Evolutionary conservation across 1,140 invertebrate genomes (phyloP).

Genomic region (Drosophila nannoptera): DNA sequence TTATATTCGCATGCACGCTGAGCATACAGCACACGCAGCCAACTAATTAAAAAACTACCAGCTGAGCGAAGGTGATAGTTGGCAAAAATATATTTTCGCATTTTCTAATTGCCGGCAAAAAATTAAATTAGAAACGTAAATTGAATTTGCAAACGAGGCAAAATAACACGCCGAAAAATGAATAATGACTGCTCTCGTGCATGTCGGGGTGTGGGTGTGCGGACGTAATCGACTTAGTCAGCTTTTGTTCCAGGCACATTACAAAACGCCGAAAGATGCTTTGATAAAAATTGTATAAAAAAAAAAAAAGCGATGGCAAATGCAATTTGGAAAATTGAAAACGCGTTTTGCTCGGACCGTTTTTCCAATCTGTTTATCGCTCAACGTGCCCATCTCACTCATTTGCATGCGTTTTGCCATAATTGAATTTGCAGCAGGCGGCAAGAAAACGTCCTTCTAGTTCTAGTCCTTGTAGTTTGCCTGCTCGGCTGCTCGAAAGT

Average conservation of each 20-base stretch:
- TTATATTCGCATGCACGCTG: constrained; percentile 27
- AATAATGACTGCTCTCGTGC: constrained; percentile 49
- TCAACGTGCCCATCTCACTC: constrained; percentile 61
- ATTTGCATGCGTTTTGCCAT: constrained; percentile 72
- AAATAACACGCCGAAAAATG: constrained; percentile 63
- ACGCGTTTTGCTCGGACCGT: constrained; percentile 30
- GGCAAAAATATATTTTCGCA: constrained; percentile 73
- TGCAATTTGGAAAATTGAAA: constrained; percentile 70
- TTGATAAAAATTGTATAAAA: constrained; percentile 9
- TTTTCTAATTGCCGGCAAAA: constrained; percentile 59
- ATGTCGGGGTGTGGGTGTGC: constrained; percentile 22
- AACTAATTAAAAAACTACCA: constrained; percentile 70
- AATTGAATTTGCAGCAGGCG: constrained; percentile 65
- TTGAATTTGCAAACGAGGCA: constrained; percentile 67
- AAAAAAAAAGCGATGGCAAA: constrained; percentile 31
- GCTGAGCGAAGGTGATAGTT: constrained; percentile 21
- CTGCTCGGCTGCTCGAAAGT: constrained; percentile 41
- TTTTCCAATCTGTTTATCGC: constrained; percentile 40
- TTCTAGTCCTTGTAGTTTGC: constrained; percentile 42
- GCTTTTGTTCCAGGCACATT: constrained; percentile 33
- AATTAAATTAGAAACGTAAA: constrained; percentile 71
- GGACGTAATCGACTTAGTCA: constrained; percentile 52
- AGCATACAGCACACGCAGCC: constrained; percentile 5
- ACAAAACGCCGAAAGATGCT: constrained; percentile 34
- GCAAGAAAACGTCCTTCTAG: constrained; percentile 39